Evolutionary conservation across 1,140 invertebrate species (phyloP).

Genomic region (Homarus americanus): DNA sequence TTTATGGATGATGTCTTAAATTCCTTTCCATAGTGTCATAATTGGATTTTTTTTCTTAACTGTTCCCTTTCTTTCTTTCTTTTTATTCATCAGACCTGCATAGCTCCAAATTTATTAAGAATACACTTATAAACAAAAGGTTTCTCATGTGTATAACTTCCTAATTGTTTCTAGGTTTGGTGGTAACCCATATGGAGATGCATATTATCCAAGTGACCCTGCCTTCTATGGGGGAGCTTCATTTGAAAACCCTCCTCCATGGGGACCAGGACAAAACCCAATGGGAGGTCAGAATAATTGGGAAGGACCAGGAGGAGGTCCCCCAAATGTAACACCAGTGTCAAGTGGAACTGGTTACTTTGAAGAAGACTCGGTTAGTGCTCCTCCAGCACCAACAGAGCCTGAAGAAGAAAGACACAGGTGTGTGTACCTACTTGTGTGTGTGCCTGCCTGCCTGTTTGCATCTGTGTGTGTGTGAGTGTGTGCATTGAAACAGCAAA

Average conservation of each 20-base stretch:
- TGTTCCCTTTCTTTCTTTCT: neutral
- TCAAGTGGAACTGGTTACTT: constrained; percentile 43
- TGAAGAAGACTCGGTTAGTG: constrained; percentile 51
- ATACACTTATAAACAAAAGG: no score
- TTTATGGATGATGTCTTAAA: no score
- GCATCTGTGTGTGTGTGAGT: no score
- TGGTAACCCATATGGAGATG: constrained; percentile 56
- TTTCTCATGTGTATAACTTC: neutral
- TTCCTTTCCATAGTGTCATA: no score
- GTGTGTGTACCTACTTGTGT: no score
- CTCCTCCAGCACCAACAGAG: constrained; percentile 27
- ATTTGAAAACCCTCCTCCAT: constrained; percentile 38
- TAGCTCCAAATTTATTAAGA: no score
- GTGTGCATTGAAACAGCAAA: no score
- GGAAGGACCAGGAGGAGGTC: constrained; percentile 25
- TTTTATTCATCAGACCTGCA: neutral
- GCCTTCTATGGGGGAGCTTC: constrained; percentile 13
- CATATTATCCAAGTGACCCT: constrained; percentile 31
- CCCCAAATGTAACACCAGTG: constrained; percentile 42
- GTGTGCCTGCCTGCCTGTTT: no score
- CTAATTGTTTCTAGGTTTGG: constrained; percentile 36
- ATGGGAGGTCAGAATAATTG: constrained; percentile 33
- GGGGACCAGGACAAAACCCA: constrained; percentile 1
- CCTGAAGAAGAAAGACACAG: constrained; percentile 61
- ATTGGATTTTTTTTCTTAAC: no score